These are phyloP conservation scores for Zoanthus sansibaricus DNA, from an alignment of 92 coral and sea anemone genomes.

Conservation along the genomic window DNA sequence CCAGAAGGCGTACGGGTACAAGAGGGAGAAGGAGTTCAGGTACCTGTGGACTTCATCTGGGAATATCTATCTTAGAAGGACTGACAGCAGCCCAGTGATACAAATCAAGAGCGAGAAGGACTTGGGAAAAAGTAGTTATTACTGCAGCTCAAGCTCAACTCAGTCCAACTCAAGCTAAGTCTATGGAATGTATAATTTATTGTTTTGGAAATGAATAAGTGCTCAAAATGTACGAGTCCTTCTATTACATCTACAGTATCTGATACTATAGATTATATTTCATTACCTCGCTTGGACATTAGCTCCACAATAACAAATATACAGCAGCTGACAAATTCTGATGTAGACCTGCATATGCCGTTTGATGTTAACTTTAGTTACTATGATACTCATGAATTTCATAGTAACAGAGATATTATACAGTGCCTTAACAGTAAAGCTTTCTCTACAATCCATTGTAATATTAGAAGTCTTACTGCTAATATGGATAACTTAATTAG, in stretches of 20 bases:
- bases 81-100: no score
- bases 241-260: no score
- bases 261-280: no score
- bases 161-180: background rate
- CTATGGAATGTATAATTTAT: background rate
- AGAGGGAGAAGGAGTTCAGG: no score
- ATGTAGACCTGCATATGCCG: slow-evolving; percentile 18
- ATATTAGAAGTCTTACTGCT: slow-evolving; percentile 54
- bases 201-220: no score
- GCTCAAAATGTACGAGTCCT: no score
- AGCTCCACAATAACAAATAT: background rate
- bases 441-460: slow-evolving; percentile 52
- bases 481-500: slow-evolving; percentile 56
- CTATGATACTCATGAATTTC: slow-evolving; percentile 1
- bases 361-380: slow-evolving; percentile 14
- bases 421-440: slow-evolving; percentile 13
- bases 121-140: background rate
- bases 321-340: slow-evolving; percentile 22
- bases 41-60: no score
- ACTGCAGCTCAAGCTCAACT: background rate
- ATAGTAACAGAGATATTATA: slow-evolving; percentile 25
- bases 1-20: no score
- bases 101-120: no score
- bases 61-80: no score
- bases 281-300: no score